phyloP scores from a whole-genome alignment of 2,113 vertebrate species.

The Stegastes partitus region DNA sequence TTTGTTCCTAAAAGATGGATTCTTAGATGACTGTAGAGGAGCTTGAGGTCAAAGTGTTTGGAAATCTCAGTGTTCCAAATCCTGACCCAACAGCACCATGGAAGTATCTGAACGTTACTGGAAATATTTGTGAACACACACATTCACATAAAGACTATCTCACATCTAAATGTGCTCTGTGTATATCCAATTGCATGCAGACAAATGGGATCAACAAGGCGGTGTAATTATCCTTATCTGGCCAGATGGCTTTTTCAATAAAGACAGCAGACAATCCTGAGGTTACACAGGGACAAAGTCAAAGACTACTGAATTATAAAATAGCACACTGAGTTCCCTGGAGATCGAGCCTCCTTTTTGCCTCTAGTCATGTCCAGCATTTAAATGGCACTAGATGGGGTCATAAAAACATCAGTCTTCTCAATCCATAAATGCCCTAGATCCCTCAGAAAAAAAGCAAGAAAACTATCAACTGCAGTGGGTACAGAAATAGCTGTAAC shows the following conservation, averaged over 20 bases:
- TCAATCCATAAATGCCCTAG: not conserved
- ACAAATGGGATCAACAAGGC: constrained; percentile 61
- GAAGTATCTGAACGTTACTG: not conserved
- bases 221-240: constrained; percentile 65
- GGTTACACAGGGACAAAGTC: constrained; percentile 47
- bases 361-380: constrained; percentile 42
- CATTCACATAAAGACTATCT: not conserved
- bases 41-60: not conserved
- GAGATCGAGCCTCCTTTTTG: constrained; percentile 27
- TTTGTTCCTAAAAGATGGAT: constrained; percentile 5
- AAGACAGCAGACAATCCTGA: constrained; percentile 46
- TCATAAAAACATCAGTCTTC: constrained; percentile 35
- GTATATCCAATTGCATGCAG: constrained; percentile 33
- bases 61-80: not conserved
- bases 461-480: not conserved
- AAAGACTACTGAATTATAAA: constrained; percentile 56
- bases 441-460: not conserved
- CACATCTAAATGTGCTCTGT: constrained; percentile 25
- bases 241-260: constrained; percentile 59
- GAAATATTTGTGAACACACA: constrained; percentile 21
- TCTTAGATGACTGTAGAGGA: not conserved
- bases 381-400: constrained; percentile 42
- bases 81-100: constrained; percentile 3
- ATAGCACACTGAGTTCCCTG: constrained; percentile 30
- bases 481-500: constrained; percentile 9